These are phyloP conservation scores for Lithophane ornitopus DNA, from an alignment of 2,888 invertebrate species.

Conservation along the genomic window DNA sequence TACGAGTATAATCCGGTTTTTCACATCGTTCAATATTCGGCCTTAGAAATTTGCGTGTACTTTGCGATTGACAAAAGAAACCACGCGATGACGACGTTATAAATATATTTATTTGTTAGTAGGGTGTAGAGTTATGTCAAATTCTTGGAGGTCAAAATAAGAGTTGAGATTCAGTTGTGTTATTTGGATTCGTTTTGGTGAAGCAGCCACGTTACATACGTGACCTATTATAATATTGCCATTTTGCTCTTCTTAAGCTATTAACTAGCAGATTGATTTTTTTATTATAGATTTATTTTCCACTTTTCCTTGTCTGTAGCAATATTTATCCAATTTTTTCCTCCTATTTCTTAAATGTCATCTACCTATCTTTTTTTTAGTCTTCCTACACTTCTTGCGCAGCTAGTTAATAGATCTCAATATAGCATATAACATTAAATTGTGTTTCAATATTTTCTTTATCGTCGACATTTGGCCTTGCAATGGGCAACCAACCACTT, in stretches of 20 bases:
- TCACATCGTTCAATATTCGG: slow-evolving; percentile 55
- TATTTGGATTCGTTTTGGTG: background rate
- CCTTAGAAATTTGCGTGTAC: slow-evolving; percentile 63
- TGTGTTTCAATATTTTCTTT: background rate
- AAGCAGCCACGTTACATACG: background rate
- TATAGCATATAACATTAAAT: background rate
- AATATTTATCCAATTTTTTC: too few species aligned
- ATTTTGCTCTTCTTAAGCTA: background rate
- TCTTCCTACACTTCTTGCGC: too few species aligned
- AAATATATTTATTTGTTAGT: slow-evolving; percentile 40
- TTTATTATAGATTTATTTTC: too few species aligned
- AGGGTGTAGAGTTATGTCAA: background rate
- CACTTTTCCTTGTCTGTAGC: too few species aligned
- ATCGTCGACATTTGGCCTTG: background rate
- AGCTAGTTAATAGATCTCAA: background rate
- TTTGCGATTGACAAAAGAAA: slow-evolving; percentile 42
- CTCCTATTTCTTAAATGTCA: too few species aligned
- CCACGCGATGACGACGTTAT: slow-evolving; percentile 55
- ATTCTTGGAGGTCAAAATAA: background rate
- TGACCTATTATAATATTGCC: background rate
- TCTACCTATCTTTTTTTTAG: too few species aligned
- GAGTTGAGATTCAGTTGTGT: background rate
- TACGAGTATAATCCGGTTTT: slow-evolving; percentile 52
- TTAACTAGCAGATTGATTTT: background rate
- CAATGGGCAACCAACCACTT: background rate